These are phyloP conservation scores for Strix uralensis DNA, from an alignment of 2,113 vertebrate genomes.

Conservation along the genomic window DNA sequence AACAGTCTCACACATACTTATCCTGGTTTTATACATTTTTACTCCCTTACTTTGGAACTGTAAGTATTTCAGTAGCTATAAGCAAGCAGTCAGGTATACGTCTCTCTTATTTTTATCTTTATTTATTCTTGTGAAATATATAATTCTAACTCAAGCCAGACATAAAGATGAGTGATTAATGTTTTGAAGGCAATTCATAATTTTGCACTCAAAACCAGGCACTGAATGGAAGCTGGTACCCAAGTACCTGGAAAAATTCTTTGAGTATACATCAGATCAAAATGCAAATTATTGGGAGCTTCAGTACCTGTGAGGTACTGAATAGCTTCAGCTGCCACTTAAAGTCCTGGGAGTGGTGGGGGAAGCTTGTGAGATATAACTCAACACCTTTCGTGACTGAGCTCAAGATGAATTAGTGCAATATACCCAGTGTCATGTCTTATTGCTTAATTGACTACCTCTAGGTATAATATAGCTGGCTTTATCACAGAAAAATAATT, in stretches of 20 bases:
- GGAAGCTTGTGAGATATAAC: not conserved
- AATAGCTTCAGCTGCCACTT: not conserved
- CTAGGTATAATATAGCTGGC: constrained; percentile 22
- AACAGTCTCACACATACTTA: not conserved
- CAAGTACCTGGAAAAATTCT: not conserved
- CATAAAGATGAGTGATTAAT: not conserved
- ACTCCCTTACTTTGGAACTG: not conserved
- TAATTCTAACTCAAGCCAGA: not conserved
- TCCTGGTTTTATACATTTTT: not conserved
- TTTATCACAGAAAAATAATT: constrained; percentile 50
- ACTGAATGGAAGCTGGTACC: not conserved
- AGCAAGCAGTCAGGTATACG: not conserved
- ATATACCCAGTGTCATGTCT: constrained; percentile 36
- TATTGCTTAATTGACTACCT: constrained; percentile 54
- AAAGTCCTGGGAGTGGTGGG: not conserved
- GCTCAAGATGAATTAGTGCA: constrained; percentile 49
- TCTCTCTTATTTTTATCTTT: not conserved
- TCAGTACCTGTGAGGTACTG: not conserved
- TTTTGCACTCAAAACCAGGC: not conserved
- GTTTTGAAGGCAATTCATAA: not conserved
- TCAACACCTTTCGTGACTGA: not conserved
- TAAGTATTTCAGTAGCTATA: not conserved
- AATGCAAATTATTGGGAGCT: not conserved
- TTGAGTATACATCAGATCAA: not conserved
- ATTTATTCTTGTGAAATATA: not conserved